Base-by-base conservation (phyloP, 1,140 invertebrate species). In the Epicauta chinensis region DNA sequence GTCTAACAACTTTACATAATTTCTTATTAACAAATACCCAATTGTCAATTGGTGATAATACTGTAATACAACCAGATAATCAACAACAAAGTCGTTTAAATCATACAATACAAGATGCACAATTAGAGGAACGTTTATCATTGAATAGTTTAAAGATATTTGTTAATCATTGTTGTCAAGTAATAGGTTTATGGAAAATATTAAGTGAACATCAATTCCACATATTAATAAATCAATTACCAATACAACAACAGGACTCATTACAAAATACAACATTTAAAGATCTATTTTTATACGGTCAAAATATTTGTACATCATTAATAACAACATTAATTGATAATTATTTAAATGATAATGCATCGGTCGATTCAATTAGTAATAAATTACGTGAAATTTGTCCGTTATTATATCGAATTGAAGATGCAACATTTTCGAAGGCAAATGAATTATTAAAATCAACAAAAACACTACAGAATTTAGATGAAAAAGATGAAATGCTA, bases 311-410 rank as follows among this genome's bases (percentile, higher is more conserved):
- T 45, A 81, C 81, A 10, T 64, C 83, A 42, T 70, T 92, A 2
- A 86, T 92, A 16, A 82, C 85, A 29, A 78, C 82, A 16, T 69
- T 92, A 2, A 87, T 92, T 29, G 84, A 87, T 61, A 83, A 87
- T 48, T 99, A 98, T 71, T 76, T 98, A 1, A 86, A 87, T 46
- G 96, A 99, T 69, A 94, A 95, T 72, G 92, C 95, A 0, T 91
- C 89, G 2, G 91, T 96, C 1, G 91, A 95, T 70, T 82, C 88
- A 0, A 91, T 98, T 30, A 97, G 91, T 53, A 73, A 77, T 12
- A 87, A 86, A 70, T 73, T 99, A n/a, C 75, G 94, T 41, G 85
- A 95, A 66, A 77, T 94, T 0, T 98, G 96, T 69, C 96, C 96
- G 0, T 89, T 86, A 61, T 76, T 99, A 1, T 99, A 97, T 65